Evolutionary conservation across 2,113 vertebrate genomes (phyloP).

Genomic region (Eublepharis macularius): DNA sequence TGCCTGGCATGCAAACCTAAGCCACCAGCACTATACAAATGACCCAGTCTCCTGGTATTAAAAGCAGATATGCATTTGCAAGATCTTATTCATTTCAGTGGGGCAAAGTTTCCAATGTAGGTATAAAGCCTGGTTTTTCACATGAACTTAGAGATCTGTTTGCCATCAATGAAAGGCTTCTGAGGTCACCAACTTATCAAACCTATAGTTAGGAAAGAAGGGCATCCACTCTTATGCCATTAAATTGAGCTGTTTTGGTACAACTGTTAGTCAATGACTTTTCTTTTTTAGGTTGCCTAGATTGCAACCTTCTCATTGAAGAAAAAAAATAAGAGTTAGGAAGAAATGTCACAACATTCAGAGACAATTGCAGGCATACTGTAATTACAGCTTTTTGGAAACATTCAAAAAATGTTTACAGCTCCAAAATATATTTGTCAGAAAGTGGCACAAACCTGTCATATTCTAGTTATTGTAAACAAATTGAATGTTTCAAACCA

Average conservation of each 20-base stretch:
- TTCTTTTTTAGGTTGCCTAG: conserved; percentile 2
- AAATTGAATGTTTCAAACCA: not conserved
- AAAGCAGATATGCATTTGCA: too few relatives aligned
- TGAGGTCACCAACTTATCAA: rapidly evolving
- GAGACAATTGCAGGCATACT: rapidly evolving
- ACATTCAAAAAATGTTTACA: not conserved
- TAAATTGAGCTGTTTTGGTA: not conserved
- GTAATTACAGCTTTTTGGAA: not conserved
- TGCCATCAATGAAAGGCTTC: not conserved
- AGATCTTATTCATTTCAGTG: not conserved
- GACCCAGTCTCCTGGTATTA: too few relatives aligned
- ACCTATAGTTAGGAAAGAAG: not conserved
- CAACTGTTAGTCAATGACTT: conserved; percentile 19
- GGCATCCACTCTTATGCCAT: not conserved
- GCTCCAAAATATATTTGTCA: rapidly evolving
- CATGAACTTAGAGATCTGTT: not conserved
- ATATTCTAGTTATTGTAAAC: not conserved
- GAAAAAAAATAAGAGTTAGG: not conserved
- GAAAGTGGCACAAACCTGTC: rapidly evolving
- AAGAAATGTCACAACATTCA: not conserved
- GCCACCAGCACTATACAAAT: too few relatives aligned
- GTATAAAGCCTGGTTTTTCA: not conserved
- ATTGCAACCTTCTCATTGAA: not conserved
- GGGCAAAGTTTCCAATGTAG: not conserved
- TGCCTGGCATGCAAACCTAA: too few relatives aligned